Percentiles rank a stretch among this genome's conserved stretches.
These are phyloP conservation scores for Drosophila obscura DNA, from an alignment of 1,140 invertebrate species.

Conservation along the genomic window DNA sequence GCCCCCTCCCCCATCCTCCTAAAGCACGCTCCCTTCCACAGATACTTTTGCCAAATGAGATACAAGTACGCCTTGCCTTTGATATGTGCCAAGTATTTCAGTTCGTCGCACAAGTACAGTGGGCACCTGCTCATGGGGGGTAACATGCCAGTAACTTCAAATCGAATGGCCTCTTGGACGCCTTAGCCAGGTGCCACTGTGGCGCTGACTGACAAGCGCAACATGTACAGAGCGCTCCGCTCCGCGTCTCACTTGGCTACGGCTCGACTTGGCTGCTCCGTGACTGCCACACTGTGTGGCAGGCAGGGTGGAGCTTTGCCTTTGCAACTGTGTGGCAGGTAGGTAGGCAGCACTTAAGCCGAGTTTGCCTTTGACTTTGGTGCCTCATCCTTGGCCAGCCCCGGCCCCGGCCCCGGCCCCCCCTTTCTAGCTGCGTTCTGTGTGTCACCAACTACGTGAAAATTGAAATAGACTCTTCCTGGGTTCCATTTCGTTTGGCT, in stretches of 20 bases:
- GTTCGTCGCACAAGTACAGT: conserved; percentile 4
- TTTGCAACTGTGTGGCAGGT: neutral
- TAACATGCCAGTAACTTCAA: neutral
- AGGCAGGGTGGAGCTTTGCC: neutral
- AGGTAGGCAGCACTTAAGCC: conserved; percentile 61
- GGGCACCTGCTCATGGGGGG: neutral
- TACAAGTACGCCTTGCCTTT: conserved; percentile 35
- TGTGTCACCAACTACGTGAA: conserved; percentile 63
- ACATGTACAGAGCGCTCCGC: conserved; percentile 64
- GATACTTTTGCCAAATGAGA: conserved; percentile 52
- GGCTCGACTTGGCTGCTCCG: conserved; percentile 34
- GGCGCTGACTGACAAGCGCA: conserved; percentile 51
- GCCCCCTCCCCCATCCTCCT: too few relatives aligned
- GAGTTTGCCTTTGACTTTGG: conserved; percentile 39
- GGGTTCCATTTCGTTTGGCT: conserved; percentile 4
- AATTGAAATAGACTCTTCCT: conserved; percentile 72
- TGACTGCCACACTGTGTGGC: neutral
- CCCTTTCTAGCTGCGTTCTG: too few relatives aligned
- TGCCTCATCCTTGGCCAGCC: too few relatives aligned
- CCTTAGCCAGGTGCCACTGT: conserved; percentile 31
- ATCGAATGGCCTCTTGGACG: too few relatives aligned
- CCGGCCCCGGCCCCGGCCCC: too few relatives aligned
- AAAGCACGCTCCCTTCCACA: neutral
- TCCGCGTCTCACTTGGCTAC: conserved; percentile 34
- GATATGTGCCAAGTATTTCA: conserved; percentile 45